phyloP scores from a whole-genome alignment of 2,888 invertebrate species.

The Tanytarsus gracilentus region DNA sequence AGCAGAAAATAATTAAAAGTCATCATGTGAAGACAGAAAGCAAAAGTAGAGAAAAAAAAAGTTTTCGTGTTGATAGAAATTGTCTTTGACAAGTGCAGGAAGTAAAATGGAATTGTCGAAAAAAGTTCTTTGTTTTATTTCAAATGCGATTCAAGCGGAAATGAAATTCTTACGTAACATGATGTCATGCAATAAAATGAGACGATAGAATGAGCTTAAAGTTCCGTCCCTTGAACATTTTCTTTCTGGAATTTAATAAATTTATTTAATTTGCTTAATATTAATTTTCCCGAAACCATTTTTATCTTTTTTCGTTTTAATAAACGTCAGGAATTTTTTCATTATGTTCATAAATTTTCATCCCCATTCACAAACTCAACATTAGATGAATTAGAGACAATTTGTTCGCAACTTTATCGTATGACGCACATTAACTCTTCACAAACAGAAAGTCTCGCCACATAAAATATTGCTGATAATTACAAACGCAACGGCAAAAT shows the following conservation, averaged over 20 bases:
- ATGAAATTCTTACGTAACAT: not conserved
- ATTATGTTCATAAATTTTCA: not conserved
- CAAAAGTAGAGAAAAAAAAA: too few species aligned
- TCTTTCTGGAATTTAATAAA: not conserved
- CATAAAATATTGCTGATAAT: conserved; percentile 24
- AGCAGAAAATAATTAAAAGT: too few species aligned
- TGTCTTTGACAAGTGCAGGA: too few species aligned
- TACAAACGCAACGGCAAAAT: not conserved
- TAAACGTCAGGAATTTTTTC: not conserved
- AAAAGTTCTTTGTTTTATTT: not conserved
- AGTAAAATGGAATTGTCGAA: too few species aligned
- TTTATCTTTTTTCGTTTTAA: too few species aligned
- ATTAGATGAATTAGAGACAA: conserved; percentile 8
- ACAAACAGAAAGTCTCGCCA: conserved; percentile 26
- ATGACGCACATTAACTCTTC: conserved; percentile 25
- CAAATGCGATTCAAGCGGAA: not conserved
- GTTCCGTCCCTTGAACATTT: too few species aligned
- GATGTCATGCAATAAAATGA: not conserved
- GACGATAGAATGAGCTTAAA: not conserved
- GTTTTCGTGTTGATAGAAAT: too few species aligned
- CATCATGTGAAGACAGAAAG: too few species aligned
- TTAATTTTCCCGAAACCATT: not conserved
- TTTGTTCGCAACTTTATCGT: conserved; percentile 20
- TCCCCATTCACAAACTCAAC: not conserved
- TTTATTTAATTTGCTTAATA: not conserved